phyloP scores from a whole-genome alignment of 2,888 invertebrate species.

The Flexamia atlantica region DNA sequence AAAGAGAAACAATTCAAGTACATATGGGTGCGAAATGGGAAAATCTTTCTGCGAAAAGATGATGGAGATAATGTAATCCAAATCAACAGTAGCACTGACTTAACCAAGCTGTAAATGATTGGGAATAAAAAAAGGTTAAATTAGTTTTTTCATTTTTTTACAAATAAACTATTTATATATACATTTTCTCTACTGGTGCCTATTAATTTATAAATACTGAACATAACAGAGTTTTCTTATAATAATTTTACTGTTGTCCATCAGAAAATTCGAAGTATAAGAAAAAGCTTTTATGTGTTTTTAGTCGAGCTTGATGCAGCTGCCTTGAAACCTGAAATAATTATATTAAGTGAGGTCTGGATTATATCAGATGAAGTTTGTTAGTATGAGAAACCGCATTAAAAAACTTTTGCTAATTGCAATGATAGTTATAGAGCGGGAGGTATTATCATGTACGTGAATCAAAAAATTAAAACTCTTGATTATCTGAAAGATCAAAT shows the following conservation, averaged over 20 bases:
- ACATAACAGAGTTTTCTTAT: no score
- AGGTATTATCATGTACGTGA: not conserved
- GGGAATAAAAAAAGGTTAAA: no score
- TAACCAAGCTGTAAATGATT: no score
- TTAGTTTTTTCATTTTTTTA: no score
- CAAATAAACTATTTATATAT: no score
- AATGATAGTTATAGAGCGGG: not conserved
- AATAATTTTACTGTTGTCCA: not conserved
- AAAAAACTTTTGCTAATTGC: not conserved
- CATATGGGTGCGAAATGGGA: no score
- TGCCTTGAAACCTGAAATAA: not conserved
- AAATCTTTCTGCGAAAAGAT: no score
- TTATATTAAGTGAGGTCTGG: not conserved
- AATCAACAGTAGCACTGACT: not conserved
- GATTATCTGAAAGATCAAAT: no score
- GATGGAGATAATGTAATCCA: no score
- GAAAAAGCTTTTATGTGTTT: conserved; percentile 29
- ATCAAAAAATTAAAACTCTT: not conserved
- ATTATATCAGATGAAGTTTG: not conserved
- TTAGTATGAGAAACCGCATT: not conserved
- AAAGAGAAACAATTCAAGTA: no score
- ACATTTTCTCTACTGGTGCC: no score
- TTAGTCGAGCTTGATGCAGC: not conserved
- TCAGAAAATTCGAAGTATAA: conserved; percentile 36
- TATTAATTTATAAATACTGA: no score